Evolutionary conservation across 2,113 vertebrate species (phyloP), one percentile per base, ranked within the genome.

Genomic region (Sphaerodactylus townsendi): DNA sequence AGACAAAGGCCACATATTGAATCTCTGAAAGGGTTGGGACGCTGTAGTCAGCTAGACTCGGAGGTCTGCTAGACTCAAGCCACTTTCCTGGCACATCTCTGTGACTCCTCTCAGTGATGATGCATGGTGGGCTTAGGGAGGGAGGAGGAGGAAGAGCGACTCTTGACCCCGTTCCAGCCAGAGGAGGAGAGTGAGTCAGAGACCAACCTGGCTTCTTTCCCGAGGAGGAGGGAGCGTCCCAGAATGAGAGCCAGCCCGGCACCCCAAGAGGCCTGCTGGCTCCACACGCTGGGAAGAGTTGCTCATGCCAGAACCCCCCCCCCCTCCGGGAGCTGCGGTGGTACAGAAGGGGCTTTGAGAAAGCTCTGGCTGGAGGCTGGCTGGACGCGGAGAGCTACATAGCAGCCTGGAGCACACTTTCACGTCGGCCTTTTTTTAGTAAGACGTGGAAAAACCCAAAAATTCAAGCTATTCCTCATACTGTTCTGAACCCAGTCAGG

Each of bases 101-200:
- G n/a, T n/a, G n/a, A n/a, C n/a, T n/a, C n/a, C n/a, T n/a, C n/a
- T n/a, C n/a, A n/a, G n/a, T n/a, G n/a, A n/a, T n/a, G n/a, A n/a
- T n/a, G n/a, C n/a, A n/a, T n/a, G n/a, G n/a, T n/a, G n/a, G n/a
- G n/a, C n/a, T n/a, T n/a, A n/a, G n/a, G n/a, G n/a, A n/a, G n/a
- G n/a, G 25, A 28, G 44, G 0, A 1, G 30, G n/a, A 56, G 48
- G n/a, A 9, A 44, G 56, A 17, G 37, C 10, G 30, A 28, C 65
- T 8, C 73, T 37, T 13, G 39, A 28, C 66, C 74, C 44, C 64
- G 50, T 41, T 30, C 71, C 50, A 73, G 17, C 39, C 10, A 79
- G 64, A 48, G 79, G 64, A 77, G 73, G 48, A 23, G 65, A 35
- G 65, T 86, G 85, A 81, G 72, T 77, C 85, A 81, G 74, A 59